These are phyloP conservation scores for Florisuga fusca DNA, from an alignment of 2,797 vertebrate species.

Conservation along the genomic window DNA sequence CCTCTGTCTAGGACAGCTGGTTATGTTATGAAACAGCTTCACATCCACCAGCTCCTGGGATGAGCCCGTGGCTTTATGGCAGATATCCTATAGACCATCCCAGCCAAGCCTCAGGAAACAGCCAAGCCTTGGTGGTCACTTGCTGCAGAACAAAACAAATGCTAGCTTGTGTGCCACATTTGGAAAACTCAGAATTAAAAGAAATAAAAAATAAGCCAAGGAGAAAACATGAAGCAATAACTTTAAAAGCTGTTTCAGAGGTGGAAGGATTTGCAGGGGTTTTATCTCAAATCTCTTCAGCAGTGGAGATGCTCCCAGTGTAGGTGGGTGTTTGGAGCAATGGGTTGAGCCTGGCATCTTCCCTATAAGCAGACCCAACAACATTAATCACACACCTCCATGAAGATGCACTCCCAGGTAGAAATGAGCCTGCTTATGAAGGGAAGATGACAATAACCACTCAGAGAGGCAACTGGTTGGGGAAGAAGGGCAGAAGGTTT, in stretches of 20 bases:
- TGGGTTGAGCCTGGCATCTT: not conserved
- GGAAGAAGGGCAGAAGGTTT: fast-evolving
- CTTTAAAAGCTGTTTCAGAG: not conserved
- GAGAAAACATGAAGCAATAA: not conserved
- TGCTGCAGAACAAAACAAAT: not conserved
- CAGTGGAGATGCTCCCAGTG: fast-evolving
- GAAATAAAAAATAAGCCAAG: not conserved
- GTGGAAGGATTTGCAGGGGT: not conserved
- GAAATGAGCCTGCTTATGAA: not conserved
- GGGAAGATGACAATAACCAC: fast-evolving
- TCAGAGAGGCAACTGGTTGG: fast-evolving
- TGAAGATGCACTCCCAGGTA: fast-evolving
- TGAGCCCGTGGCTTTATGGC: fast-evolving
- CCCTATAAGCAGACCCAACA: not conserved
- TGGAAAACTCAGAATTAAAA: not conserved
- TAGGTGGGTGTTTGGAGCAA: not conserved
- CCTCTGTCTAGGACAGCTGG: not conserved
- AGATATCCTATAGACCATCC: not conserved
- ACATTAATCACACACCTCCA: not conserved
- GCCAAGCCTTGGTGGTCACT: fast-evolving
- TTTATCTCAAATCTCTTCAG: not conserved
- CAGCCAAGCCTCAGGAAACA: fast-evolving
- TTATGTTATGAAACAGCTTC: not conserved
- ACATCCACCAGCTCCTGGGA: not conserved
- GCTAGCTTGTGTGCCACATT: not conserved